Evolutionary conservation across 2,797 vertebrate genomes (phyloP), one percentile per base, ranked within the genome.

Genomic region (Karalla daura): DNA sequence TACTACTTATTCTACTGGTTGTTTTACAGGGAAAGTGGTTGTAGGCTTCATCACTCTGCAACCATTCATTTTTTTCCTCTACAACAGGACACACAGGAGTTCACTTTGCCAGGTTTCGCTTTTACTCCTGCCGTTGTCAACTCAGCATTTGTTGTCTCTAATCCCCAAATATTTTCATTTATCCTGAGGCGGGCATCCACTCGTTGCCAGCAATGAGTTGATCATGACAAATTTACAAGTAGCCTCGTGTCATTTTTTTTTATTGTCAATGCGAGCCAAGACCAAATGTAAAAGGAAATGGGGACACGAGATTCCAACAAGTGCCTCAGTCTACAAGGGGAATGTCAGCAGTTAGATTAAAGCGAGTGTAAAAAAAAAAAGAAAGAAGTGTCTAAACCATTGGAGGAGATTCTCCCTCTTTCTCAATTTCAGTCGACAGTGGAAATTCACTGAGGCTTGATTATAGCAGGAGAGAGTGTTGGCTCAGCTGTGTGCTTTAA

Each of bases 381-480:
- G 21, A 45, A 41, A 61, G 70, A 54, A 52, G 9, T 30, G 54
- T 73, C 71, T 59, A 56, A 80, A 63, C 55, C 50, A 51, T 56
- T 61, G 76, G 64, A 81, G 80, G 76, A 86, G 87, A 89, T 86
- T 89, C 89, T 89, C 82, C 67, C 68, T 79, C 74, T 89, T 86
- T 85, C 85, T 88, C 84, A 50, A 73, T 86, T 87, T 88, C 86
- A 81, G 84, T 87, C 85, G 80, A 89, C 92, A 93, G 93, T 95
- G 93, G 93, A 95, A 94, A 94, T 94, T 94, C 92, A 94, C 93
- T 93, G 92, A 92, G 88, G 86, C 88, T 90, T 94, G 93, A 92
- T 93, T 94, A 89, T 93, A 90, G 92, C 87, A 82, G 92, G 89
- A 91, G 89, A 62, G 90, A 74, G 89, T 93, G 92, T 92, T 94